Base-by-base conservation (phyloP, 2,113 vertebrate species). In the Dicrurus megarhynchus region DNA sequence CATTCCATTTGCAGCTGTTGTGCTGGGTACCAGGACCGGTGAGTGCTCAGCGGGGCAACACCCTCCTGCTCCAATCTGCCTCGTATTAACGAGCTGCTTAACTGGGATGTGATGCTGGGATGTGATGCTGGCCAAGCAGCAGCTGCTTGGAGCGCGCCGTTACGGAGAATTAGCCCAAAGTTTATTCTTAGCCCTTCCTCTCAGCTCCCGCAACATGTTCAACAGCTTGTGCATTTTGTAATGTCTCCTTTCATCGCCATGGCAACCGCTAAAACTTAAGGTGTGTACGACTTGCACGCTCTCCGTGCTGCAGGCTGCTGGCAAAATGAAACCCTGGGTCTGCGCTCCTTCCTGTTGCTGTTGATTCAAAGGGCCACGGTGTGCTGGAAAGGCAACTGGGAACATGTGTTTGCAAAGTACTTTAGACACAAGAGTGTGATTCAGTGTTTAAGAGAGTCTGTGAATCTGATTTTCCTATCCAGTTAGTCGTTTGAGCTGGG, bases 141-240 rank as follows among this genome's bases (percentile, higher is more conserved):
- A 92, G 90, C 94, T 97, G 94, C 79, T 85, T 27, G 77, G 91
- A 97, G 94, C 7, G 6, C 61, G n/a, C 89, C 21, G 86, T 46
- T 92, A 97, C 53, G 13, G 76, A 76, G 87, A 95, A 98, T 98
- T 98, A 97, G 90, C 90, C 8, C 39, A 97, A 98, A 98, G 97
- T 98, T 98, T 97, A 98, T 98, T 98, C 98, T 98, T 97, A 97
- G 97, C 96, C 96, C 69, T 97, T 96, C 95, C 93, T 95, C 96
- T 97, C 97, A 86, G 97, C 97, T 97, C 93, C 30, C 5, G 90
- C 96, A 97, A 96, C 97, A 97, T 97, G 97, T 98, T 96, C 98
- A 98, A 98, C 97, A 98, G 98, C 98, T 98, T 98, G 97, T 97
- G 97, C 97, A 94, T 98, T 98, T 98, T 97, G 98, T 98, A 97